Evolutionary conservation across 2,888 invertebrate species (phyloP).

Genomic region (Eurois occulta): DNA sequence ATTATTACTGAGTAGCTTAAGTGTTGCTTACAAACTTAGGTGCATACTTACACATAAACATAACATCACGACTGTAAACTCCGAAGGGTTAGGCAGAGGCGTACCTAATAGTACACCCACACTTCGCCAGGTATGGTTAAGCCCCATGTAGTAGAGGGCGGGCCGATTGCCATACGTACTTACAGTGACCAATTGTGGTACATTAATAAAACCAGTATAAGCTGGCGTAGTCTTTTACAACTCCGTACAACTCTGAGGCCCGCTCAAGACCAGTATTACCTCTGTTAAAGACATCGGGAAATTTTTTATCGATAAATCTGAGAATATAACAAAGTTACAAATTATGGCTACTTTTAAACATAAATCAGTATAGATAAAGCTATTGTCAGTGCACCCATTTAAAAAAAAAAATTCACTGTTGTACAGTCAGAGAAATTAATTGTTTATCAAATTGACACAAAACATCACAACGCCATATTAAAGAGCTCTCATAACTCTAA

Average conservation of each 20-base stretch:
- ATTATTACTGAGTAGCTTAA: conserved; percentile 12
- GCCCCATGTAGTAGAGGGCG: background rate
- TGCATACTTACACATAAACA: background rate
- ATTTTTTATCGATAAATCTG: background rate
- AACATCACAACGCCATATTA: background rate
- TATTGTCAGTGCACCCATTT: conserved; percentile 7
- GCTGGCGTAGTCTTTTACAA: background rate
- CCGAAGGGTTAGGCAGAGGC: background rate
- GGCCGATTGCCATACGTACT: background rate
- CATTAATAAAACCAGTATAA: background rate
- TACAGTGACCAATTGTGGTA: background rate
- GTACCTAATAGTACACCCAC: background rate
- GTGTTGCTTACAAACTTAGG: conserved; percentile 13
- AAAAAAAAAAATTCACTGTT: background rate
- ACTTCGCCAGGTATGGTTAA: background rate
- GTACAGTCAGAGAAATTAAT: background rate
- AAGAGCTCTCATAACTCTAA: no score
- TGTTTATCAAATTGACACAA: background rate
- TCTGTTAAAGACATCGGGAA: background rate
- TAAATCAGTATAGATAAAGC: background rate
- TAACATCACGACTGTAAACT: background rate
- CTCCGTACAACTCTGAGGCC: background rate
- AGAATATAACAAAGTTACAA: background rate
- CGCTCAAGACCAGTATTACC: background rate
- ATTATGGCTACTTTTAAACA: background rate